Percentiles rank a stretch among this genome's conserved stretches.
These are phyloP conservation scores for Meriones psammophilus DNA, from an alignment of 2,797 vertebrate species.

Conservation along the genomic window DNA sequence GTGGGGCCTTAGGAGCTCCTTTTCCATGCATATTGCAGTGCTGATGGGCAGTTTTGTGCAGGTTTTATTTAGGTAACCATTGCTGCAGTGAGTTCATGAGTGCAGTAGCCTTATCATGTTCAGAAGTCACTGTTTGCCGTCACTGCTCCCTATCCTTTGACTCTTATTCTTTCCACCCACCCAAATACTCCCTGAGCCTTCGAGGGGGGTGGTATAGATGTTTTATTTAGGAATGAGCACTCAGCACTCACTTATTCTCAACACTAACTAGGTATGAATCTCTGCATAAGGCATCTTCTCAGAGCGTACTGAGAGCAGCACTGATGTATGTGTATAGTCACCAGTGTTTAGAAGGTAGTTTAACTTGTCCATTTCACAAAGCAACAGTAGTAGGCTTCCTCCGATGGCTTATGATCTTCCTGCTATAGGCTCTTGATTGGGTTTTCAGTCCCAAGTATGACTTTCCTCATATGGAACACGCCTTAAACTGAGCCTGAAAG, in stretches of 20 bases:
- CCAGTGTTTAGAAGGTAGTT: neutral
- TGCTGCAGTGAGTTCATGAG: too few relatives aligned
- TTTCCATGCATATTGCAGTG: neutral
- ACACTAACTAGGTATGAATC: neutral
- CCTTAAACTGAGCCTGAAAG: neutral
- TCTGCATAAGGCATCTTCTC: neutral
- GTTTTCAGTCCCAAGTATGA: neutral
- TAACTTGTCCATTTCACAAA: neutral
- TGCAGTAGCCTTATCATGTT: neutral
- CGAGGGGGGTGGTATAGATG: neutral
- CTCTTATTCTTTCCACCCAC: neutral
- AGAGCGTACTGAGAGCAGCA: neutral
- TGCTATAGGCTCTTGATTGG: too few relatives aligned
- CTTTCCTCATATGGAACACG: neutral
- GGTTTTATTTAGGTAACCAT: neutral
- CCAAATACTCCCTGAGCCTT: neutral
- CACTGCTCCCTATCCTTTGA: neutral
- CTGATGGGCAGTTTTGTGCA: neutral
- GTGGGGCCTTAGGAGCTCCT: neutral
- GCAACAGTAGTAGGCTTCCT: neutral
- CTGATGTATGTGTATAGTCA: neutral
- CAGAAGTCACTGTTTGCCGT: neutral
- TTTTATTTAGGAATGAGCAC: neutral
- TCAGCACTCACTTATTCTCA: neutral
- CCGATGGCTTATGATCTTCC: too few relatives aligned